A percentile compares a stretch with the other conserved stretches of the same genome.
phyloP scores from a whole-genome alignment of 2,888 invertebrate genomes.

The Habroteleia sp. region DNA sequence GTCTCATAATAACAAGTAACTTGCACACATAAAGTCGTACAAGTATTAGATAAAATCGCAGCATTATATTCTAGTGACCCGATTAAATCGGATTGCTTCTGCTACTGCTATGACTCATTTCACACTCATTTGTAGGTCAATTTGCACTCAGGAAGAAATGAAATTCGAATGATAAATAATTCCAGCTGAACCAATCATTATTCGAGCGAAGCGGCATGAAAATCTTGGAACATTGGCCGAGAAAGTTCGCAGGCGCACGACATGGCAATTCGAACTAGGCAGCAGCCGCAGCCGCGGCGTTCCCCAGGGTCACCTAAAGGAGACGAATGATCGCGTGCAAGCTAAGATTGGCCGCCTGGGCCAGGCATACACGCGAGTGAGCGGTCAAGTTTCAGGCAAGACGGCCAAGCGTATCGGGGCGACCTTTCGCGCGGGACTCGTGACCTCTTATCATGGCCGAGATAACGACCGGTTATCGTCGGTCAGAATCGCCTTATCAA shows the following conservation, averaged over 20 bases:
- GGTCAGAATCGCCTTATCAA: constrained; percentile 73
- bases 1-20: constrained; percentile 3
- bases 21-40: constrained; percentile 3
- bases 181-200: constrained; percentile 33
- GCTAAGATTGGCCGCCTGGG: constrained; percentile 67
- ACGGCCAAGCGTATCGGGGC: constrained; percentile 12
- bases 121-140: constrained; percentile 17
- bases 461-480: constrained; percentile 67
- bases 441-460: constrained; percentile 28
- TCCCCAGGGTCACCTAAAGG: no score
- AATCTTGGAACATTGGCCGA: constrained; percentile 6
- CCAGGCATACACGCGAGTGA: constrained; percentile 45
- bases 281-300: constrained; percentile 24
- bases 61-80: constrained; percentile 21
- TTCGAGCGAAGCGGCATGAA: constrained; percentile 7
- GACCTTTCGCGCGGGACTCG: constrained; percentile 19
- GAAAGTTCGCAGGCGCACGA: not conserved
- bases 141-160: constrained; percentile 15
- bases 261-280: not conserved
- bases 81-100: constrained; percentile 24
- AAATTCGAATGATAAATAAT: constrained; percentile 43
- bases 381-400: constrained; percentile 47
- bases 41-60: constrained; percentile 18
- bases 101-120: constrained; percentile 6
- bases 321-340: constrained; percentile 69